Percentiles rank a stretch among this genome's conserved stretches.
Evolutionary conservation across 2,797 vertebrate genomes (phyloP).

Genomic region (Decapterus maruadsi): DNA sequence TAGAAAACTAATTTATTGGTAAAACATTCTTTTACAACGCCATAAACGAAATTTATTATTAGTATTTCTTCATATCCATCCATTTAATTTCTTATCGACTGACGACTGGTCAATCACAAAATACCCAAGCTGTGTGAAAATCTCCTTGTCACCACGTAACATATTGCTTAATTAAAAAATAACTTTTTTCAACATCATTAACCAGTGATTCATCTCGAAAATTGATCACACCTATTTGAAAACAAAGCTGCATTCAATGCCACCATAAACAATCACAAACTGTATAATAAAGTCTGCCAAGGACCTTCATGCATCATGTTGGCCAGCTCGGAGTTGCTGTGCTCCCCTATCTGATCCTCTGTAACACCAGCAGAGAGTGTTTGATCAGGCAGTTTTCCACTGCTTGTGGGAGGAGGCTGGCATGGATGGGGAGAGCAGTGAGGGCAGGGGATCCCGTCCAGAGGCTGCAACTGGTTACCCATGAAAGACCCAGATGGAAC

Average conservation of each 20-base stretch:
- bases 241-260: background rate
- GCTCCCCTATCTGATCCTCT: slow-evolving; percentile 34
- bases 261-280: background rate
- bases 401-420: slow-evolving; percentile 55
- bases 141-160: background rate
- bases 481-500: slow-evolving; percentile 58
- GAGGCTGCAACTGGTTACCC: slow-evolving; percentile 61
- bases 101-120: background rate
- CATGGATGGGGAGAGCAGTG: slow-evolving; percentile 51
- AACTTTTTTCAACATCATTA: background rate
- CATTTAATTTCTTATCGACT: no score
- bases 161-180: background rate
- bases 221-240: slow-evolving; percentile 3
- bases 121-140: background rate
- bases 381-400: slow-evolving; percentile 57
- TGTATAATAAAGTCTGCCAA: background rate
- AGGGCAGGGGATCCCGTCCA: slow-evolving; percentile 61
- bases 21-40: background rate
- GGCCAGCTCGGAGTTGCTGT: slow-evolving; percentile 11
- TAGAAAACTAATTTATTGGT: background rate
- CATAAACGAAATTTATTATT: no score
- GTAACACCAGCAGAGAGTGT: slow-evolving; percentile 36
- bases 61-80: no score
- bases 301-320: background rate
- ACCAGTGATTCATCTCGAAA: background rate